phyloP scores from a whole-genome alignment of 2,888 invertebrate species.

The Caenorhabditis doughertyi region DNA sequence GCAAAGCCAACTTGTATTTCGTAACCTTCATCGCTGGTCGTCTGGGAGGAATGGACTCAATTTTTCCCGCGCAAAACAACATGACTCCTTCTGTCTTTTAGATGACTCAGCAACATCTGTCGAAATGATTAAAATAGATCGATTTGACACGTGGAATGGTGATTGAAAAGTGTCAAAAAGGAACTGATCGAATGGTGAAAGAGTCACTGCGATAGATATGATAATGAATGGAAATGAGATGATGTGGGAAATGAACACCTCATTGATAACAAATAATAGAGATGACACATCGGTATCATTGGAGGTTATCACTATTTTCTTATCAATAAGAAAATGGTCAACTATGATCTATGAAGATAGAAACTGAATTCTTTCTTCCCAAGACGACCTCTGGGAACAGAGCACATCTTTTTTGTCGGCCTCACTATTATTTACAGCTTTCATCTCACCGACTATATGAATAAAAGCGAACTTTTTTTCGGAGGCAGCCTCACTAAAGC shows the following conservation, averaged over 20 bases:
- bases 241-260: conserved; percentile 24
- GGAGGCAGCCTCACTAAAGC: neutral
- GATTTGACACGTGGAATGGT: conserved; percentile 17
- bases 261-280: neutral
- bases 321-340: neutral
- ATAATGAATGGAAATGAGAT: conserved; percentile 39
- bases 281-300: conserved; percentile 13
- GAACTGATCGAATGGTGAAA: neutral
- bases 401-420: no score
- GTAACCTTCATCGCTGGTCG: conserved; percentile 46
- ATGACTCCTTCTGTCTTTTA: conserved; percentile 22
- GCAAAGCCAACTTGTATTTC: conserved; percentile 49
- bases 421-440: no score
- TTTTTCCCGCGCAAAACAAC: conserved; percentile 46
- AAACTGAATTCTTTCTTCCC: no score
- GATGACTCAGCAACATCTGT: conserved; percentile 33
- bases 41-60: conserved; percentile 9
- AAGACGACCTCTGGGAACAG: no score
- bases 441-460: no score
- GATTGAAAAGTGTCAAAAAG: conserved; percentile 1
- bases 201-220: conserved; percentile 26
- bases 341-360: neutral
- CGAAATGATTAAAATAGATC: conserved; percentile 4
- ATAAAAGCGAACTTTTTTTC: no score
- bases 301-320: neutral